Evolutionary conservation across 2,888 invertebrate genomes (phyloP).

Genomic region (Drosophila nr. medialis): DNA sequence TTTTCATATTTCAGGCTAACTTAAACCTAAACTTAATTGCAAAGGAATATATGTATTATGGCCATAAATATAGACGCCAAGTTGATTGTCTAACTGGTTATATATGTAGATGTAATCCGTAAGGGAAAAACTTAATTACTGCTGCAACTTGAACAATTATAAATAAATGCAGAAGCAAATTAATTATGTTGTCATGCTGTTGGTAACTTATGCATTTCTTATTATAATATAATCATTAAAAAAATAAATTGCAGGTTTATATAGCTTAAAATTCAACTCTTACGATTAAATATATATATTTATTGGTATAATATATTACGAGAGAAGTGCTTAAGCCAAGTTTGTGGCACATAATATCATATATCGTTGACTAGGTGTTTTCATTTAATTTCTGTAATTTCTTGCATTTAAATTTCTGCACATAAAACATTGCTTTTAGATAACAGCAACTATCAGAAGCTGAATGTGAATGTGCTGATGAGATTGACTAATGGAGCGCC

Average conservation of each 20-base stretch:
- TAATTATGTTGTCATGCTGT: neutral
- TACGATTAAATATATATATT: neutral
- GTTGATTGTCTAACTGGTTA: neutral
- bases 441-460: neutral
- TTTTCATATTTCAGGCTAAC: neutral
- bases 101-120: neutral
- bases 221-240: neutral
- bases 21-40: neutral
- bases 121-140: neutral
- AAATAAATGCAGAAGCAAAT: neutral
- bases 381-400: neutral
- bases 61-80: neutral
- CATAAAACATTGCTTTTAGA: neutral
- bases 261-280: no score
- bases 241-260: no score
- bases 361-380: no score
- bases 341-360: no score
- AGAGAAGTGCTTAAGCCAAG: neutral
- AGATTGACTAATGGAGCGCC: slow-evolving; percentile 39
- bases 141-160: neutral
- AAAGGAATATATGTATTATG: neutral
- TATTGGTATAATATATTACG: neutral
- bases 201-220: neutral
- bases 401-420: neutral
- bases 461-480: neutral